Conservation (phyloP, 1,140 invertebrate genomes). For the Eufriesea mexicana region DNA sequence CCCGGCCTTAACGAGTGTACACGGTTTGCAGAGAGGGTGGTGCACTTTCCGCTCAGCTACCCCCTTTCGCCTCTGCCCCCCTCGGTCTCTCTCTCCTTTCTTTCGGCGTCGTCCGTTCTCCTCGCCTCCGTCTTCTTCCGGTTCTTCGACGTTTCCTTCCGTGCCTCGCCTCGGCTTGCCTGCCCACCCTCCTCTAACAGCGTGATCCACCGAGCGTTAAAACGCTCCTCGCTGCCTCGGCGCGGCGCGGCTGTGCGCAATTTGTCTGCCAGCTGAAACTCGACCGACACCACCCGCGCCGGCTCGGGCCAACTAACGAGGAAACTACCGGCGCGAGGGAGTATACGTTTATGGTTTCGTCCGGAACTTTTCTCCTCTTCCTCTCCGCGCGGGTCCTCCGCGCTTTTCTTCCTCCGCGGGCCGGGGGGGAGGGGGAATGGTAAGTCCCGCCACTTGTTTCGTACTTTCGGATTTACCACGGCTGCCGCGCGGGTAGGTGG, state of each 20-base stretch:
- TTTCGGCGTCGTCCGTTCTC: neutral
- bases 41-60: conserved; percentile 6
- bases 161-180: neutral
- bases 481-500: neutral
- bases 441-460: conserved; percentile 64
- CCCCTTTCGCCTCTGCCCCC: conserved; percentile 9
- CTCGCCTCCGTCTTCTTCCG: neutral
- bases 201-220: conserved; percentile 64
- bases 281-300: conserved; percentile 29
- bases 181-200: neutral
- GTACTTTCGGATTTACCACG: conserved; percentile 62
- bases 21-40: conserved; percentile 44
- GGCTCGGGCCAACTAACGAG: conserved; percentile 63
- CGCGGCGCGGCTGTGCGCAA: conserved; percentile 53
- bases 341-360: conserved; percentile 58
- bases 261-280: conserved; percentile 63
- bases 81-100: neutral
- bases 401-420: neutral
- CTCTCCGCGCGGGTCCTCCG: too few species aligned
- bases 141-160: conserved; percentile 20
- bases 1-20: conserved; percentile 73
- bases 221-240: conserved; percentile 23
- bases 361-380: conserved; percentile 52
- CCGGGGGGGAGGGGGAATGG: conserved; percentile 3
- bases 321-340: conserved; percentile 53